A percentile compares a stretch with the other conserved stretches of the same genome.
phyloP scores from a whole-genome alignment of 2,888 invertebrate genomes.

The Nomada fucata region DNA sequence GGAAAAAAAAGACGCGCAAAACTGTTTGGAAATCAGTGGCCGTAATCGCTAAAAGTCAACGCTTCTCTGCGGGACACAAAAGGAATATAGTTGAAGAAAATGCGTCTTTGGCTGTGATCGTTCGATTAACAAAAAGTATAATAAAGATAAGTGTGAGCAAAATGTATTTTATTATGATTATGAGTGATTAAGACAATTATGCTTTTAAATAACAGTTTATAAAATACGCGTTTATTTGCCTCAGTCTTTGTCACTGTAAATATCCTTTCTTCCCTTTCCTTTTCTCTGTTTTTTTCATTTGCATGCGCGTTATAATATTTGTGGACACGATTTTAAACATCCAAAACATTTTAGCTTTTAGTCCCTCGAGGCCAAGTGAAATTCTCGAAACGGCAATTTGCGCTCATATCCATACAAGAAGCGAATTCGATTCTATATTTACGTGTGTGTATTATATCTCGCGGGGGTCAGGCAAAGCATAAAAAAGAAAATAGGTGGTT shows the following conservation, averaged over 20 bases:
- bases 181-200: neutral
- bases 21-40: neutral
- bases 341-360: neutral
- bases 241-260: conserved; percentile 32
- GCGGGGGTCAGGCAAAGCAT: conserved; percentile 25
- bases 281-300: neutral
- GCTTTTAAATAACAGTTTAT: conserved; percentile 24
- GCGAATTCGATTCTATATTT: neutral
- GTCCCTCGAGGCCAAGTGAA: conserved; percentile 8
- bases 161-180: neutral
- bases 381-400: conserved; percentile 38
- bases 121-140: conserved; percentile 8
- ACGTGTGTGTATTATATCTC: neutral
- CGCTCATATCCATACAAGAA: conserved; percentile 5
- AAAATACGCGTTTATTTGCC: conserved; percentile 4
- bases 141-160: neutral
- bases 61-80: neutral
- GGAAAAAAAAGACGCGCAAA: neutral
- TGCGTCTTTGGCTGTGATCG: conserved; percentile 27
- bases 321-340: neutral
- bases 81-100: conserved; percentile 5
- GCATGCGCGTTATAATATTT: conserved; percentile 12
- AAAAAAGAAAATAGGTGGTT: conserved; percentile 2
- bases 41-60: neutral
- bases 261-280: neutral